Base-by-base conservation (phyloP, 1,140 invertebrate species). In the Cotesia typhae region DNA sequence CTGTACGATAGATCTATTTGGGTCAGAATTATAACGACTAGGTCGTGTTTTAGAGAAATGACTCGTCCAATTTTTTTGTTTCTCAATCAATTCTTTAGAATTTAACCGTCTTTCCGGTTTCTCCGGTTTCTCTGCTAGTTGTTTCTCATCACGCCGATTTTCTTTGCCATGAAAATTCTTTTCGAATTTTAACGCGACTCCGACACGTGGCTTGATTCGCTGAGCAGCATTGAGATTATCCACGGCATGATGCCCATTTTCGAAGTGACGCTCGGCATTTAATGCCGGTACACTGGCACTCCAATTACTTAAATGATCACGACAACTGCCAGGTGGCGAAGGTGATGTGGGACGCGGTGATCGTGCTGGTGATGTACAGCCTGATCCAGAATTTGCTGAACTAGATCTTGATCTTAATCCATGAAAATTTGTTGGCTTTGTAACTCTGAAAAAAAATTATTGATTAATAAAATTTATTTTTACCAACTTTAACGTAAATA, bases 11-110 rank as follows among this genome's bases (percentile, higher is more conserved):
- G 88, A 88, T 41, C 86, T 84, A 81, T 90, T 91, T 1, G 90
- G 89, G 83, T 92, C 91, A 78, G 88, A 92, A 82, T 89, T 89
- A 70, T 88, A 91, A 41, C 90, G 87, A 69, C 87, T 88, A 3
- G 90, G 88, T 74, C 92, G 88, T 12, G 91, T 90, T 85, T 94
- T 94, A 28, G 92, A 92, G 81, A 96, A 96, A 84, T 96, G 94
- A 59, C 93, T 93, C 3, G 94, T 95, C 94, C 94, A 96, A 84
- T 96, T 96, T 79, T 92, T 92, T 77, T 95, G 94, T 78, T 95
- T 95, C 82, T 96, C 94, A 53, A 96, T 95, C 10, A 96, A 85
- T 82, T 96, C 94, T 67, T 94, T 92, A 6, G 91, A 92, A 78
- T 95, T 95, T 72, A 95, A 91, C 77, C 94, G 92, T 38, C 93